These are phyloP conservation scores for Cheilosia soror DNA, from an alignment of 2,888 invertebrate genomes.

Conservation along the genomic window DNA sequence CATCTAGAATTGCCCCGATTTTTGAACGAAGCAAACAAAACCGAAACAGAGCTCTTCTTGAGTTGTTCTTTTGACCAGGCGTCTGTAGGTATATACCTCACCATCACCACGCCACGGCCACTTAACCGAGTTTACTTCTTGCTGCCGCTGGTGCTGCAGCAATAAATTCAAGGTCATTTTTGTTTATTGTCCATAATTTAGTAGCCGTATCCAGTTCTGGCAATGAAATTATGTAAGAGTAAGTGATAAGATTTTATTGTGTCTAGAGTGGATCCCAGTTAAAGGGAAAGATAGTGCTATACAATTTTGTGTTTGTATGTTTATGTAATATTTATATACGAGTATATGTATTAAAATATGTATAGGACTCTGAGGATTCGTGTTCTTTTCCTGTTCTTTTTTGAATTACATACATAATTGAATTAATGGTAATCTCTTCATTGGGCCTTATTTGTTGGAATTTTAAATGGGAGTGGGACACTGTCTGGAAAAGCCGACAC, in stretches of 20 bases:
- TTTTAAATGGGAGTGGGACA: conserved; percentile 31
- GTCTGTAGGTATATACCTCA: conserved; percentile 11
- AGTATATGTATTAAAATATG: neutral
- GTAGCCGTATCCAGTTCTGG: conserved; percentile 48
- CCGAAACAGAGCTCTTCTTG: too few relatives aligned
- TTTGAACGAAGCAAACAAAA: too few relatives aligned
- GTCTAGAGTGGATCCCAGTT: neutral
- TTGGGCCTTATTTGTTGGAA: conserved; percentile 44
- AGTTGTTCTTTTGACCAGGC: neutral
- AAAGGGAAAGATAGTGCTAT: neutral
- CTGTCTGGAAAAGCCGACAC: conserved; percentile 50
- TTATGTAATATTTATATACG: conserved; percentile 25
- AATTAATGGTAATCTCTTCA: conserved; percentile 22
- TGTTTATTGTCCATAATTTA: conserved; percentile 65
- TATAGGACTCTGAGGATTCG: neutral
- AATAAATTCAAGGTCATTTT: conserved; percentile 71
- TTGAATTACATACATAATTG: conserved; percentile 8
- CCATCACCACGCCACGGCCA: neutral
- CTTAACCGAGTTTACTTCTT: conserved; percentile 71
- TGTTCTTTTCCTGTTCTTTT: neutral
- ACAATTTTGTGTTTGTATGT: conserved; percentile 6
- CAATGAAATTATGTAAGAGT: conserved; percentile 49
- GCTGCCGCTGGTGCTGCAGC: conserved; percentile 1
- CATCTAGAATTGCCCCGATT: too few relatives aligned
- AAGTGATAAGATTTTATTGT: conserved; percentile 38